These are phyloP conservation scores for Hirtodrosophila cameraria DNA, from an alignment of 2,888 invertebrate species.

Conservation along the genomic window DNA sequence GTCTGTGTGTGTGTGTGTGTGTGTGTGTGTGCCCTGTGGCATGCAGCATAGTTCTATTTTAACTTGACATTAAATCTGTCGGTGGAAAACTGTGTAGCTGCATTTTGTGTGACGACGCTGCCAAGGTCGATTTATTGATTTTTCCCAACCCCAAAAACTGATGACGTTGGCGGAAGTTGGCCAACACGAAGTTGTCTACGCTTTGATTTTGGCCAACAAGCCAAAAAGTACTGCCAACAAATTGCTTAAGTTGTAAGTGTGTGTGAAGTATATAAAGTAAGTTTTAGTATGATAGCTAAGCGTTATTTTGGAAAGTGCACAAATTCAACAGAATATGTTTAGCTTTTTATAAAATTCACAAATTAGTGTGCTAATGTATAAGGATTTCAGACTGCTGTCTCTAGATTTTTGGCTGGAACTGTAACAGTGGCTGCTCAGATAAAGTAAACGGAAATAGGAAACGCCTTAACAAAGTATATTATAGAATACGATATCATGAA, in stretches of 20 bases:
- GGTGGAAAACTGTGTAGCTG: constrained; percentile 32
- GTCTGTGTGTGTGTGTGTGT: no score
- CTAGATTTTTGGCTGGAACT: no score
- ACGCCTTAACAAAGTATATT: no score
- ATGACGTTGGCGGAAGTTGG: constrained; percentile 61
- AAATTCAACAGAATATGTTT: no score
- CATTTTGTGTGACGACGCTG: constrained; percentile 29
- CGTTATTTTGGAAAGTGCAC: no score
- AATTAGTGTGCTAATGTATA: no score
- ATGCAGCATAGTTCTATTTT: constrained; percentile 40
- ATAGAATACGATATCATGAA: no score
- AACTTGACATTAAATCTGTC: constrained; percentile 43
- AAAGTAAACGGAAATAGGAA: no score
- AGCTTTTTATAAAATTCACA: no score
- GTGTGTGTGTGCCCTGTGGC: constrained; percentile 9
- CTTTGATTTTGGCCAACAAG: constrained; percentile 27
- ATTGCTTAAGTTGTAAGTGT: constrained; percentile 12
- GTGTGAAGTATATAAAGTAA: constrained; percentile 6
- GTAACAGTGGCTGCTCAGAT: no score
- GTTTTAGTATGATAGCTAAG: no score
- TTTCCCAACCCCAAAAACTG: constrained; percentile 62
- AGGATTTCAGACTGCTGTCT: no score
- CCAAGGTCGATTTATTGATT: constrained; percentile 82
- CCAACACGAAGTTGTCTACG: constrained; percentile 41
- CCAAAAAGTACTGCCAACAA: neutral